Percentiles rank a stretch among this genome's conserved stretches.
phyloP scores from a whole-genome alignment of 2,888 invertebrate species.

The Tineola bisselliella region DNA sequence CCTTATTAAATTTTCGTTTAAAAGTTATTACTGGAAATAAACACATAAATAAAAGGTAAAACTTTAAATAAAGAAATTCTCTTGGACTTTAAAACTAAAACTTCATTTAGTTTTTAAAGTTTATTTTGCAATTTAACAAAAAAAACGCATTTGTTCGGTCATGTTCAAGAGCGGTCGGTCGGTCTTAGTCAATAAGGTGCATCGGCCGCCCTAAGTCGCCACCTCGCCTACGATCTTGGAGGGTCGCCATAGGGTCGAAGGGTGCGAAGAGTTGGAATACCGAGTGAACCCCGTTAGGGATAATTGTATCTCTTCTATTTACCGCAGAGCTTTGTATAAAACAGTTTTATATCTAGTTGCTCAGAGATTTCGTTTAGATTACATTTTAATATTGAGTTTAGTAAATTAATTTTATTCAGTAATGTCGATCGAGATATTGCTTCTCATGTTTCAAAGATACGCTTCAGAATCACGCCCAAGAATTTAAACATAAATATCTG shows the following conservation, averaged over 20 bases:
- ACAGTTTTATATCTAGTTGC: neutral
- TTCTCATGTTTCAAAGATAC: neutral
- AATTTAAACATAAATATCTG: neutral
- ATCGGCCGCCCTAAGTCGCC: slow-evolving; percentile 51
- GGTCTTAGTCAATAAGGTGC: slow-evolving; percentile 53
- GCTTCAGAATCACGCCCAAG: neutral
- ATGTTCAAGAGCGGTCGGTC: slow-evolving; percentile 37
- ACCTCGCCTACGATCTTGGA: slow-evolving; percentile 3
- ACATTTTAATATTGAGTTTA: neutral
- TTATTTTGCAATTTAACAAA: neutral
- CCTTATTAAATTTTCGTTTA: neutral
- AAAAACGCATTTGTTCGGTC: neutral
- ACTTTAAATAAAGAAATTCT: no score
- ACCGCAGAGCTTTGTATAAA: slow-evolving; percentile 23
- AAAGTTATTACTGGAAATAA: no score
- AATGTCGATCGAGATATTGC: neutral
- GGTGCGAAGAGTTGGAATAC: slow-evolving; percentile 27
- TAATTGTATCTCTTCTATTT: slow-evolving; percentile 51
- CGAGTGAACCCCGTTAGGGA: slow-evolving; percentile 28
- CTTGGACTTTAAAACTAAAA: neutral
- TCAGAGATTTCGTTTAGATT: neutral
- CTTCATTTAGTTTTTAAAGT: neutral
- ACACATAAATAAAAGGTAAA: neutral
- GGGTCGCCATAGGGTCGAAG: slow-evolving; percentile 29
- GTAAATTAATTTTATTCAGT: neutral